Base-by-base conservation (phyloP, 2,797 vertebrate genomes). In the Fistularia tabacaria region DNA sequence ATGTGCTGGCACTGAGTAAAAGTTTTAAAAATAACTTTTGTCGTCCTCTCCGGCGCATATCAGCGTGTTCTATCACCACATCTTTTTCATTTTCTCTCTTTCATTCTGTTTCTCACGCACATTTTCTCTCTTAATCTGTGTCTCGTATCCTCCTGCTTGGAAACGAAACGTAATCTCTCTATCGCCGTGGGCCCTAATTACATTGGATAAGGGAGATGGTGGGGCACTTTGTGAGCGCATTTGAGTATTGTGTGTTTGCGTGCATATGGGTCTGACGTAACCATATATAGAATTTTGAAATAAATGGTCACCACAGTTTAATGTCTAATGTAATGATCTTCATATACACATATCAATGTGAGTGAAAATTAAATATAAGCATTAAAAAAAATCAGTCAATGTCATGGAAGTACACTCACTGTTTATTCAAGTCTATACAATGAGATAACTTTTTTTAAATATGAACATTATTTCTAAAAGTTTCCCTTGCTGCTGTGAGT, bases 131-230 rank as follows among this genome's bases (percentile, higher is more conserved):
- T 54, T 62, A 70, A 60, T 66, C 55, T 54, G 60, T 36, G 49
- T 40, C 61, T 66, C 46, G n/a, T 66, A 71, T 69, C 62, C 14
- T 69, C 67, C 68, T 52, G 64, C 62, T 73, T 56, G 9, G 66
- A 67, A 73, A 76, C 66, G 71, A 54, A 79, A 63, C 72, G 73
- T 77, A 71, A 81, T 85, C 83, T 82, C 79, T 62, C 60, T 9
- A 77, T 84, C 49, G 74, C 82, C 78, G 64, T 70, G 74, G 81
- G 85, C 79, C 69, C 71, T 84, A 85, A 89, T 85, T 86, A 80
- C 69, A 66, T 60, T 64, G 76, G 65, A 81, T 82, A 60, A 69
- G 56, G 49, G 62, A 52, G 55, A 49, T n/a, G n/a, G n/a, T n/a
- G n/a, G n/a, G n/a, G n/a, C n/a, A n/a, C 15, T 10, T 12, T 36